Base-by-base conservation (phyloP, 2,888 invertebrate species). In the Adineta ricciae region DNA sequence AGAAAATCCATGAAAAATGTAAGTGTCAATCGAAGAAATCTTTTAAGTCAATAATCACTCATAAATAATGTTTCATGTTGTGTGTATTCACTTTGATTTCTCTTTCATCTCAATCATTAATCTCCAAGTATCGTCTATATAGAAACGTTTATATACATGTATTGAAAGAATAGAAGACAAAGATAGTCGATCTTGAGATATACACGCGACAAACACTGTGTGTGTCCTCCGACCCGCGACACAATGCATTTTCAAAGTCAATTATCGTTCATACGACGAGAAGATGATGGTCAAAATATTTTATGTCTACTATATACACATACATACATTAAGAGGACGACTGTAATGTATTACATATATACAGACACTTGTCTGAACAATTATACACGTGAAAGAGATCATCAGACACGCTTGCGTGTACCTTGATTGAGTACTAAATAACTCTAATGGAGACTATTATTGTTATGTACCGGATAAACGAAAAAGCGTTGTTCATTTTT, bases 191-290 rank as follows among this genome's bases (percentile, higher is more conserved):
- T 64, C 64, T 64, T 64, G 64, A 64, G 64, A 32, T 64, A 64
- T 64, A 27, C 64, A 64, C 64, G 64, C 64, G 64, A 64, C 64
- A 64, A 64, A 32, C 64, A 64, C 64, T 32, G 14, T 64, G 32
- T n/a, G n/a, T 64, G 64, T 64, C 64, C 64, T 64, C 64, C 19
- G 64, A 32, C 64, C 32, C 64, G 32, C n/a, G 46, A 27, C 32
- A 64, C 64, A 64, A 64, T 64, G 64, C 64, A 64, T 64, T 64
- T 64, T 64, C 64, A 64, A 64, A 64, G 64, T 64, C 64, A 64
- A 64, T 64, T 64, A 64, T 64, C 64, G 64, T 64, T 64, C 64
- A 64, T 64, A 27, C 32, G 32, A 64, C 64, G 64, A 27, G 27
- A 32, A 64, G 64, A 64, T 64, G 64, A 64, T 64, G 64, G 64